phyloP scores from a whole-genome alignment of 1,140 invertebrate species.

The Helicoverpa zea region DNA sequence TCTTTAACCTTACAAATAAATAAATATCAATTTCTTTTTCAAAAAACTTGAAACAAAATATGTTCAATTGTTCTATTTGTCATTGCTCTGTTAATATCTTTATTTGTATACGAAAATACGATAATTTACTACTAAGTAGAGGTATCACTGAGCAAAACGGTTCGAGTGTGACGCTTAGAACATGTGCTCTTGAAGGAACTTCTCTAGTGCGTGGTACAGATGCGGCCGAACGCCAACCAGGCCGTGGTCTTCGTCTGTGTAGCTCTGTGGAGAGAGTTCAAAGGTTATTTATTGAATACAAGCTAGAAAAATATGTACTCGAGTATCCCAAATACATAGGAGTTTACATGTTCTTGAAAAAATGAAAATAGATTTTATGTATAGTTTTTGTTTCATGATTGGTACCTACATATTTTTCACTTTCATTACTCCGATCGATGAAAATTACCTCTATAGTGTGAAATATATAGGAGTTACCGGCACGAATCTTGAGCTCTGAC shows the following conservation, averaged over 20 bases:
- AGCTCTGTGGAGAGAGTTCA: slow-evolving; percentile 90
- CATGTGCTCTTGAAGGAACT: slow-evolving; percentile 90
- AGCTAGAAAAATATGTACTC: too few species aligned
- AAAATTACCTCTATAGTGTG: too few species aligned
- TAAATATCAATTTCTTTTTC: not conserved
- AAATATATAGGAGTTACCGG: too few species aligned
- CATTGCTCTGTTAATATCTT: not conserved
- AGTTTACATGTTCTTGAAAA: too few species aligned
- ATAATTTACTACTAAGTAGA: slow-evolving; percentile 16
- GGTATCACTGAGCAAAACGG: slow-evolving; percentile 34
- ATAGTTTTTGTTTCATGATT: too few species aligned
- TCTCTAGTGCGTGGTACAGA: slow-evolving; percentile 95
- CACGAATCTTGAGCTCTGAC: too few species aligned
- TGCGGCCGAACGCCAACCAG: slow-evolving; percentile 93
- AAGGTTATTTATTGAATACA: not conserved
- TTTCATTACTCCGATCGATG: too few species aligned
- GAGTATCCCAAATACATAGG: too few species aligned
- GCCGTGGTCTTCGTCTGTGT: slow-evolving; percentile 97
- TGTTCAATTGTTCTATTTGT: not conserved
- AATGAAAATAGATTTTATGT: too few species aligned
- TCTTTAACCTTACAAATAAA: not conserved
- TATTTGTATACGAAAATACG: slow-evolving; percentile 12
- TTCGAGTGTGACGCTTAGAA: slow-evolving; percentile 58
- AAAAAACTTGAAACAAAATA: not conserved
- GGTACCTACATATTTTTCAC: too few species aligned